These are phyloP conservation scores for Pygoscelis antarcticus DNA, from an alignment of 2,113 vertebrate species.

Conservation along the genomic window DNA sequence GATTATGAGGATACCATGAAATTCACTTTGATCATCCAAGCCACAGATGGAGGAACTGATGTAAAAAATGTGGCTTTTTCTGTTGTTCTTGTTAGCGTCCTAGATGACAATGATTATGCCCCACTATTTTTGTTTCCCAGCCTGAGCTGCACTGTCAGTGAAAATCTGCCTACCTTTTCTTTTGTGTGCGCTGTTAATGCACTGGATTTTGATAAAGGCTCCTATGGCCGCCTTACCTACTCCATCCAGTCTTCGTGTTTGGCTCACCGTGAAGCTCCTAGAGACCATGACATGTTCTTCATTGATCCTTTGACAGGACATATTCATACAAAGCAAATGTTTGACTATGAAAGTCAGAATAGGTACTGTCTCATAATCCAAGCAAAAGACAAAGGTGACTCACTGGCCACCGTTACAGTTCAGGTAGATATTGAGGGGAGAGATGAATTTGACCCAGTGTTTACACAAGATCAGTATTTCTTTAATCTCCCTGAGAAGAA, in stretches of 20 bases:
- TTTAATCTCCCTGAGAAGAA: conserved; percentile 81
- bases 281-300: conserved; percentile 81
- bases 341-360: conserved; percentile 86
- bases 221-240: conserved; percentile 87
- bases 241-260: conserved; percentile 84
- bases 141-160: conserved; percentile 79
- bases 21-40: conserved; percentile 84
- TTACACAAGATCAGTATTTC: conserved; percentile 84
- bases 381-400: conserved; percentile 86
- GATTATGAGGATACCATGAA: conserved; percentile 86
- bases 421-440: conserved; percentile 83
- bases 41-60: conserved; percentile 76
- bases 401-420: conserved; percentile 78
- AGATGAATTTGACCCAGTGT: conserved; percentile 92
- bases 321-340: conserved; percentile 81
- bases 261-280: conserved; percentile 67
- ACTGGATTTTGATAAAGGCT: conserved; percentile 86
- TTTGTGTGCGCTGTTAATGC: conserved; percentile 82
- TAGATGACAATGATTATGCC: conserved; percentile 90
- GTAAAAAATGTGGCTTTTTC: conserved; percentile 80
- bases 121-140: conserved; percentile 85
- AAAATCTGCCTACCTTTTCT: conserved; percentile 86
- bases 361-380: conserved; percentile 86
- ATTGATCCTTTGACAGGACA: conserved; percentile 87
- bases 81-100: conserved; percentile 75